Percentiles rank a stretch among this genome's conserved stretches.
Conservation (phyloP, 2,113 vertebrate species). For the Atrichornis clamosus region DNA sequence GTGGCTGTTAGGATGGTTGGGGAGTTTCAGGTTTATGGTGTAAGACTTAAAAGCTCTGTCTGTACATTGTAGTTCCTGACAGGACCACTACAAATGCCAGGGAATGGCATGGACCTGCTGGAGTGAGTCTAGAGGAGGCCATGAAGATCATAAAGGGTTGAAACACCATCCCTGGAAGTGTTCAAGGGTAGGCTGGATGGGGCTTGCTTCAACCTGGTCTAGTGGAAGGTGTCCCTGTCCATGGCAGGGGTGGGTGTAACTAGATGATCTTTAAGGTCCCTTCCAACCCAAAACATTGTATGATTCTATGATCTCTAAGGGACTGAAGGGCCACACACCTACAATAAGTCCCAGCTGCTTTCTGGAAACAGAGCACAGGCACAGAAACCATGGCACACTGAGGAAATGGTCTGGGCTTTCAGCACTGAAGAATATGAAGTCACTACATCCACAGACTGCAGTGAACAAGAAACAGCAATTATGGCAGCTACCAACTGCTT, state of each 20-base stretch:
- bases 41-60: neutral
- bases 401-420: neutral
- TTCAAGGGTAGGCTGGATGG: neutral
- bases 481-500: neutral
- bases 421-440: neutral
- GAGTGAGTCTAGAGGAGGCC: neutral
- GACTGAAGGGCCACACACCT: neutral
- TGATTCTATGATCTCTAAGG: neutral
- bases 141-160: fast-evolving
- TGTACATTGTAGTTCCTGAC: neutral
- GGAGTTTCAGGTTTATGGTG: neutral
- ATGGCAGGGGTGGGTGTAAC: neutral
- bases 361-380: neutral
- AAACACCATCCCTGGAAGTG: neutral
- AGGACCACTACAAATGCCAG: neutral
- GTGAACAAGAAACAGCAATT: neutral
- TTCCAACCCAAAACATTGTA: neutral
- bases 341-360: neutral
- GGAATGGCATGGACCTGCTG: neutral
- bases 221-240: neutral
- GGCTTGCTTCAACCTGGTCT: neutral
- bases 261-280: neutral
- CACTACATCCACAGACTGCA: neutral
- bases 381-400: neutral
- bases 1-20: neutral